Evolutionary conservation across 1,140 invertebrate species (phyloP).

Genomic region (Helicorthomorpha holstii): DNA sequence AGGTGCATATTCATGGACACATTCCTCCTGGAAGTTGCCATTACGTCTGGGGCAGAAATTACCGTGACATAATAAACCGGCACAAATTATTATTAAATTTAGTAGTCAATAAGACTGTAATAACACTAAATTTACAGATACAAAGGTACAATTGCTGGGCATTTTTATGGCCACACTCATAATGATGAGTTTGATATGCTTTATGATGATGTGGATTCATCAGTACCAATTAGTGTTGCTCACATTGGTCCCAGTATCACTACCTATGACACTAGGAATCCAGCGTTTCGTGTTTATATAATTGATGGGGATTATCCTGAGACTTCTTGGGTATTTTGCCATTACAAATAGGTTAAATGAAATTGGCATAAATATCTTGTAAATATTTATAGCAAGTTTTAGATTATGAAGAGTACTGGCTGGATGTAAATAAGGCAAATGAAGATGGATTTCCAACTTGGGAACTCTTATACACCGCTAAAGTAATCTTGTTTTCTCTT

Average conservation of each 20-base stretch:
- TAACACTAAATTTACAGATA: conserved; percentile 21
- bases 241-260: conserved; percentile 30
- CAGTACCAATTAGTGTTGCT: conserved; percentile 22
- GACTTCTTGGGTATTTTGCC: conserved; percentile 13
- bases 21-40: background rate
- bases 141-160: conserved; percentile 27
- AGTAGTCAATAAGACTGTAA: too few relatives aligned
- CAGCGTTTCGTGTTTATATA: conserved; percentile 31
- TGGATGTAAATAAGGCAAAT: conserved; percentile 61
- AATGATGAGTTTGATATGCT: conserved; percentile 27
- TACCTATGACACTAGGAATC: conserved; percentile 28
- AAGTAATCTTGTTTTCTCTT: too few relatives aligned
- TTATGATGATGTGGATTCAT: conserved; percentile 22
- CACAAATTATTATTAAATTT: too few relatives aligned
- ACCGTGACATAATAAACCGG: background rate
- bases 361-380: conserved; percentile 13
- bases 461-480: conserved; percentile 69
- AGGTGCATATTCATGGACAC: background rate
- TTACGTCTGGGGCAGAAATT: conserved; percentile 1
- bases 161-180: conserved; percentile 35
- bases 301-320: conserved; percentile 27
- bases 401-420: conserved; percentile 51
- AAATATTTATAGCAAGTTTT: conserved; percentile 30
- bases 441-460: conserved; percentile 44
- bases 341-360: background rate